Evolutionary conservation across 1,140 invertebrate species (phyloP).

Genomic region (Harlomillsia oculata): DNA sequence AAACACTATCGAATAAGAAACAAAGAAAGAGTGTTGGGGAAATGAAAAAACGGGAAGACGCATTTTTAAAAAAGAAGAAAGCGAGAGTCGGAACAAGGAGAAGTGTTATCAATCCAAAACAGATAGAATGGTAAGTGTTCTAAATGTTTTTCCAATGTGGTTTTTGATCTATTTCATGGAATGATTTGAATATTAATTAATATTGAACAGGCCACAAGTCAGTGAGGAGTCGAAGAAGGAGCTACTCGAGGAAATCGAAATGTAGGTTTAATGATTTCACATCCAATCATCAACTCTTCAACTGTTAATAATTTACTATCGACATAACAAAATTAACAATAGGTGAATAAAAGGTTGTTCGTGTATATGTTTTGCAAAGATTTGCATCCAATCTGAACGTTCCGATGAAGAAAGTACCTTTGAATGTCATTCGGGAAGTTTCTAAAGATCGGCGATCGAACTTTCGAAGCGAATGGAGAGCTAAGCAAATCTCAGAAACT

Average conservation of each 20-base stretch:
- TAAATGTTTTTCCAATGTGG: background rate
- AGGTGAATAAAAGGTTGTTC: too few species aligned
- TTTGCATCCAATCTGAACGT: constrained; percentile 10
- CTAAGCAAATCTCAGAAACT: constrained; percentile 1
- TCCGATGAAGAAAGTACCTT: constrained; percentile 10
- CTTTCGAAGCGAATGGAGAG: constrained; percentile 16
- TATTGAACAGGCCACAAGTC: constrained; percentile 15
- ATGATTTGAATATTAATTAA: background rate
- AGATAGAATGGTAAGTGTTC: constrained; percentile 26
- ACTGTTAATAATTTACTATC: background rate
- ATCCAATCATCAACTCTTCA: background rate
- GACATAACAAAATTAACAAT: too few species aligned
- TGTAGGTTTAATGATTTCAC: background rate
- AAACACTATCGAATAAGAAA: constrained; percentile 10
- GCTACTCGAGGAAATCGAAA: constrained; percentile 6
- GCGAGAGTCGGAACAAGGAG: background rate
- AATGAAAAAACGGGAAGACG: constrained; percentile 8
- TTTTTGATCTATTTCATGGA: background rate
- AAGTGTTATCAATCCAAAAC: constrained; percentile 18
- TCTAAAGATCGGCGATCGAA: constrained; percentile 5
- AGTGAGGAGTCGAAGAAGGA: background rate
- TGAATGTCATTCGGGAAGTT: constrained; percentile 18
- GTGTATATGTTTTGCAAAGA: constrained; percentile 1
- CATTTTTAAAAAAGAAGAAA: background rate
- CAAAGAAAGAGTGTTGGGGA: constrained; percentile 18